A percentile compares a stretch with the other conserved stretches of the same genome.
These are phyloP conservation scores for Tribolium freemani DNA, from an alignment of 2,888 invertebrate species.

Conservation along the genomic window DNA sequence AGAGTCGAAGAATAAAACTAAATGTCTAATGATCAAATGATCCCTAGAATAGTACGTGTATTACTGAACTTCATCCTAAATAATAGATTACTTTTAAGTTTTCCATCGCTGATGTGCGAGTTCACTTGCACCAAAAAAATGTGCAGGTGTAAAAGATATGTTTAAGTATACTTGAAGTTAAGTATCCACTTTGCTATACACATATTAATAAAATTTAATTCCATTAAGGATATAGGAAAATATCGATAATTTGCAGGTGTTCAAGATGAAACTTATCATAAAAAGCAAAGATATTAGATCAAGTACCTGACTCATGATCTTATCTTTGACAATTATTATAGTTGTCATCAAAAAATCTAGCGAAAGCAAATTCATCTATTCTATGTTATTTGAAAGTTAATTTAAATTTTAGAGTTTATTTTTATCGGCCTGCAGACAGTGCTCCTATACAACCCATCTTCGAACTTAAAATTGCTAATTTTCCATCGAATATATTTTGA, in stretches of 20 bases:
- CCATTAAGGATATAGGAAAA: background rate
- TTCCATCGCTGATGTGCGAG: background rate
- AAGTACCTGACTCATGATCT: background rate
- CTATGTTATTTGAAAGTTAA: background rate
- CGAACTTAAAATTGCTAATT: conserved; percentile 6
- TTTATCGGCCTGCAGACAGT: background rate
- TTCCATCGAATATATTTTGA: conserved; percentile 10
- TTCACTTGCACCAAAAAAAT: background rate
- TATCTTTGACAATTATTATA: background rate
- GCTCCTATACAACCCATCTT: conserved; percentile 13
- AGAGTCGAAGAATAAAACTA: too few relatives aligned
- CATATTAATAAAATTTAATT: background rate
- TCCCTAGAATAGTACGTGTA: background rate
- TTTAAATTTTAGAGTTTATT: background rate
- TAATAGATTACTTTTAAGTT: conserved; percentile 7
- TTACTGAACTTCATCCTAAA: background rate
- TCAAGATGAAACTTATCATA: background rate
- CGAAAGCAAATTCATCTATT: background rate
- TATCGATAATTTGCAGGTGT: background rate
- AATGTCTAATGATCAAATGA: background rate
- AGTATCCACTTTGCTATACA: background rate
- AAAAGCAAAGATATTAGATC: background rate
- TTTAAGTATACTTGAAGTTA: background rate
- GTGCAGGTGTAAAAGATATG: background rate
- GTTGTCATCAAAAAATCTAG: background rate